Percentiles rank a stretch among this genome's conserved stretches.
Evolutionary conservation across 2,113 vertebrate genomes (phyloP).

Genomic region (Amblyopsis rosae): DNA sequence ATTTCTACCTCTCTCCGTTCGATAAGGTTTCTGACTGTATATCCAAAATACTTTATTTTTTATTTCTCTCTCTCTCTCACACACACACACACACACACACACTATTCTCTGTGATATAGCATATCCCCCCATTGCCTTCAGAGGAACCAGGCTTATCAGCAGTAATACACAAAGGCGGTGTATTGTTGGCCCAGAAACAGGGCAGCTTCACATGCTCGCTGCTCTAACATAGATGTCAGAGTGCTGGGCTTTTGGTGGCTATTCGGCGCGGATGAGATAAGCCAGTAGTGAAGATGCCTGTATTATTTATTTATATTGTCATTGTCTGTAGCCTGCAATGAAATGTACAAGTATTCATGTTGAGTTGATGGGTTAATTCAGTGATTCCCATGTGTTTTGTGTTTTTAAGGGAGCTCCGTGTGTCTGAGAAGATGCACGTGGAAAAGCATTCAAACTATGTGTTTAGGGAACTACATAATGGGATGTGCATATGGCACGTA

Average conservation of each 20-base stretch:
- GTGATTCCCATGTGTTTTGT: too few relatives aligned
- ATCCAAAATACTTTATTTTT: slow-evolving; percentile 41
- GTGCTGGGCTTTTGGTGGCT: neutral
- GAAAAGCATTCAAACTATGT: neutral
- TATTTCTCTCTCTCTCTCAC: slow-evolving; percentile 19
- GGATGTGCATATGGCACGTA: neutral
- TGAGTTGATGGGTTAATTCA: too few relatives aligned
- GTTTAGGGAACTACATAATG: neutral
- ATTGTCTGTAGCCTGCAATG: neutral
- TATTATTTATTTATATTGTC: neutral
- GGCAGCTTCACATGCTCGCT: neutral
- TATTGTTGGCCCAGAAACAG: slow-evolving; percentile 22
- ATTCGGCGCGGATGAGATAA: slow-evolving; percentile 3
- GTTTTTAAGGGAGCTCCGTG: too few relatives aligned
- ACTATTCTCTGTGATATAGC: neutral
- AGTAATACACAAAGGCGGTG: slow-evolving; percentile 41
- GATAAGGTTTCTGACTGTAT: slow-evolving; percentile 34
- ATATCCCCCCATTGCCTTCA: slow-evolving; percentile 51
- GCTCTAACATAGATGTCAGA: neutral
- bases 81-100: neutral
- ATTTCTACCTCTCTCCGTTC: slow-evolving; percentile 26
- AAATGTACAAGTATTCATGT: neutral
- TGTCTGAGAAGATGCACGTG: neutral
- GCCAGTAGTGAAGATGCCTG: neutral
- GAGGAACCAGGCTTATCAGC: slow-evolving; percentile 63